phyloP scores from a whole-genome alignment of 2,888 invertebrate genomes.

The Ormyrus nitidulus region DNA sequence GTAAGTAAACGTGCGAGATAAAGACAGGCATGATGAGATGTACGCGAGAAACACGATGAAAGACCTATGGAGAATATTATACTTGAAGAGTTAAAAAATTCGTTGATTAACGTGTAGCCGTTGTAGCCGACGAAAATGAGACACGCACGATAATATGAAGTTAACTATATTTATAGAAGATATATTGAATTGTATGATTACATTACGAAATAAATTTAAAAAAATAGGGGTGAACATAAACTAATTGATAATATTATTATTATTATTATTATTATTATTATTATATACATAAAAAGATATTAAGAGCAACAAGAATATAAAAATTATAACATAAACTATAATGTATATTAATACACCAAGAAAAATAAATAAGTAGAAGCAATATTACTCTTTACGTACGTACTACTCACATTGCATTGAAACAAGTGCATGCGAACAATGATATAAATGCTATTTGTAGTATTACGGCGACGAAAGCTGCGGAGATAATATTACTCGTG shows the following conservation, averaged over 20 bases:
- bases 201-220: slow-evolving; percentile 44
- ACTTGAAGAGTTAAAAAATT: neutral
- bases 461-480: neutral
- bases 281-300: slow-evolving; percentile 56
- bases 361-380: slow-evolving; percentile 61
- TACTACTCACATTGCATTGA: neutral
- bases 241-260: slow-evolving; percentile 59
- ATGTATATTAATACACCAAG: slow-evolving; percentile 48
- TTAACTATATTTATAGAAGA: slow-evolving; percentile 74
- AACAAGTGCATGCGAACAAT: slow-evolving; percentile 37
- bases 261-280: slow-evolving; percentile 57
- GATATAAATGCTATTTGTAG: slow-evolving; percentile 55
- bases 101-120: slow-evolving; percentile 5
- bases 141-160: slow-evolving; percentile 63
- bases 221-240: slow-evolving; percentile 47
- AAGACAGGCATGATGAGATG: slow-evolving; percentile 35
- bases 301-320: slow-evolving; percentile 49
- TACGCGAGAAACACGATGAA: slow-evolving; percentile 32
- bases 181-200: slow-evolving; percentile 64
- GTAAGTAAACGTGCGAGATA: slow-evolving; percentile 7
- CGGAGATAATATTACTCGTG: slow-evolving; percentile 7
- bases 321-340: slow-evolving; percentile 47
- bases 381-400: slow-evolving; percentile 60
- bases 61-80: neutral
- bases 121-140: slow-evolving; percentile 3